Conservation (phyloP, 2,113 vertebrate genomes). For the Jaculus jaculus region DNA sequence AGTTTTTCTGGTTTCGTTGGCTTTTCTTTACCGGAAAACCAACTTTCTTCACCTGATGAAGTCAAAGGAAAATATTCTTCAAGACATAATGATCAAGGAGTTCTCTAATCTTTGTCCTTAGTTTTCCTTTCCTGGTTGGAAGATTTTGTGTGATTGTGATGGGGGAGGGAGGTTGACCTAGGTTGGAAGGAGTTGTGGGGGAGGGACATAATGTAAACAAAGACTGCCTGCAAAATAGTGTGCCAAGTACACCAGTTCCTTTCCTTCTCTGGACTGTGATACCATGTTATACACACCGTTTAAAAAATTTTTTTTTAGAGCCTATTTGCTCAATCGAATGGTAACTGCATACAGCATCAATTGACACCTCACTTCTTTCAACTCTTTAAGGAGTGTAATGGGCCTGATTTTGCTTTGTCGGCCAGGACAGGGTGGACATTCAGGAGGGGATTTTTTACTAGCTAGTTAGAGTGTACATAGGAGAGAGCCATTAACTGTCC, state of each 20-base stretch:
- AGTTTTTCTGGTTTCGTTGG: background rate
- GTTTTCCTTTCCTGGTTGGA: background rate
- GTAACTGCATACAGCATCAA: background rate
- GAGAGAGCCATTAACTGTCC: background rate
- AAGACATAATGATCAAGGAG: background rate
- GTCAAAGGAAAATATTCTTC: background rate
- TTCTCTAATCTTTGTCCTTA: background rate
- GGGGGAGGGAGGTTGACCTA: background rate
- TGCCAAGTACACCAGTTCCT: background rate
- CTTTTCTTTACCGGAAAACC: conserved; percentile 5
- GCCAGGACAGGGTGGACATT: background rate
- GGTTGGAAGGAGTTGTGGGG: conserved; percentile 33
- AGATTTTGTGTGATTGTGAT: background rate
- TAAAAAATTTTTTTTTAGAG: background rate
- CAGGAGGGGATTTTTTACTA: background rate
- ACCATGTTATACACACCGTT: background rate
- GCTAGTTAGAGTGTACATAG: background rate
- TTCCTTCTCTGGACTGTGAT: conserved; percentile 1
- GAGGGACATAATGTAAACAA: conserved; percentile 47
- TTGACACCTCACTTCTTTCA: background rate
- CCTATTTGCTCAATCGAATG: background rate
- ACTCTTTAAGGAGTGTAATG: background rate
- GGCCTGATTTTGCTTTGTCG: background rate
- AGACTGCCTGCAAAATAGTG: background rate
- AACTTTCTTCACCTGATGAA: conserved; percentile 24